phyloP scores from a whole-genome alignment of 2,797 vertebrate species.

The Bovichtus diacanthus region DNA sequence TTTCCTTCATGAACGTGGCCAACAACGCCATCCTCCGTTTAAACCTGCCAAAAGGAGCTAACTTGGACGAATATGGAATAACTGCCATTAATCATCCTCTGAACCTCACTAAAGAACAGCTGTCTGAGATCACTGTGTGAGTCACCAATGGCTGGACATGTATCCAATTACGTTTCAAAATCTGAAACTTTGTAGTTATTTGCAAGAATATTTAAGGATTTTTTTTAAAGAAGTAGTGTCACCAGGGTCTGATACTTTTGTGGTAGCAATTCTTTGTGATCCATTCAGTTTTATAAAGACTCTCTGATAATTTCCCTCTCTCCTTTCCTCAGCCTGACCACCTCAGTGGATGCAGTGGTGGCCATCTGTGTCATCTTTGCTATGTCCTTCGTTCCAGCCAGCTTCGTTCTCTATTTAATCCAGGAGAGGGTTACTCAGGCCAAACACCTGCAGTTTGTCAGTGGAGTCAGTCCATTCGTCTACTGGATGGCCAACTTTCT shows the following conservation, averaged over 20 bases:
- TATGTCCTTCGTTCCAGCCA: constrained; percentile 96
- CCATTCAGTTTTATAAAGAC: not conserved
- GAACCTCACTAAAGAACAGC: constrained; percentile 95
- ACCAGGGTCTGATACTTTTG: not conserved
- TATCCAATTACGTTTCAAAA: not conserved
- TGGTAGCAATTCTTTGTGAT: not conserved
- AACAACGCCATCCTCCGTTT: constrained; percentile 93
- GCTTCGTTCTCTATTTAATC: constrained; percentile 94
- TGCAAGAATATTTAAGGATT: not conserved
- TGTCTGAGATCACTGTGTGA: constrained; percentile 96
- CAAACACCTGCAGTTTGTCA: constrained; percentile 95
- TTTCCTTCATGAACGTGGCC: constrained; percentile 93
- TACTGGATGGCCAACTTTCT: constrained; percentile 95
- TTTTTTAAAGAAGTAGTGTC: not conserved
- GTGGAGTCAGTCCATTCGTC: constrained; percentile 90
- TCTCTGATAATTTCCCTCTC: not conserved
- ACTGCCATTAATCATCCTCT: constrained; percentile 93
- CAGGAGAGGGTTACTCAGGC: constrained; percentile 94
- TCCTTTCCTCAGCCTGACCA: constrained; percentile 85
- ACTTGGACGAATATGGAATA: constrained; percentile 90
- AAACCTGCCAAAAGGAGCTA: constrained; percentile 82
- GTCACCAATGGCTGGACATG: constrained; percentile 35
- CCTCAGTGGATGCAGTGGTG: constrained; percentile 92
- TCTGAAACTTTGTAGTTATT: not conserved
- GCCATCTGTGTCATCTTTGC: constrained; percentile 96